Evolutionary conservation across 1,140 invertebrate genomes (phyloP).

Genomic region (Argopecten irradians): DNA sequence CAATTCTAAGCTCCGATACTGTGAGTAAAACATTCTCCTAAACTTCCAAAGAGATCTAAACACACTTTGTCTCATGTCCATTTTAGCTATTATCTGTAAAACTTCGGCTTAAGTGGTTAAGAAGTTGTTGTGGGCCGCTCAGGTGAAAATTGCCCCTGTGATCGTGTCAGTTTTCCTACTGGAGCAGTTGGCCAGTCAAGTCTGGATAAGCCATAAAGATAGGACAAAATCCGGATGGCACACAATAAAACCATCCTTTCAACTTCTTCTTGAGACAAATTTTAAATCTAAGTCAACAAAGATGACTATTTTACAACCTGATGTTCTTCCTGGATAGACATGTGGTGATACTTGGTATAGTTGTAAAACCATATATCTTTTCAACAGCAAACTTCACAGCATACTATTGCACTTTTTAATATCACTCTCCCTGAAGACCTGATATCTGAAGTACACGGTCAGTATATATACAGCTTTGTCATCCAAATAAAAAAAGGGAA

Average conservation of each 20-base stretch:
- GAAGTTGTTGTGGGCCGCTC: neutral
- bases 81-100: slow-evolving; percentile 19
- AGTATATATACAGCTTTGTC: neutral
- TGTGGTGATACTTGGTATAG: neutral
- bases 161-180: neutral
- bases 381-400: neutral
- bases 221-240: neutral
- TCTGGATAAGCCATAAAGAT: slow-evolving; percentile 5
- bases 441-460: neutral
- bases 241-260: slow-evolving; percentile 2
- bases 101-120: neutral
- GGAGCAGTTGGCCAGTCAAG: neutral
- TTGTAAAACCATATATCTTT: slow-evolving; percentile 5
- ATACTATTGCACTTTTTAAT: neutral
- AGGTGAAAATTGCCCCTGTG: neutral
- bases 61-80: slow-evolving; percentile 5
- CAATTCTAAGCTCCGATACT: neutral
- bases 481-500: neutral
- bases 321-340: neutral
- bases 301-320: neutral
- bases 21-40: neutral
- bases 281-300: slow-evolving; percentile 12
- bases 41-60: neutral
- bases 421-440: neutral
- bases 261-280: slow-evolving; percentile 22